Evolutionary conservation across 2,113 vertebrate species (phyloP).

Genomic region (Gasterosteus aculeatus): DNA sequence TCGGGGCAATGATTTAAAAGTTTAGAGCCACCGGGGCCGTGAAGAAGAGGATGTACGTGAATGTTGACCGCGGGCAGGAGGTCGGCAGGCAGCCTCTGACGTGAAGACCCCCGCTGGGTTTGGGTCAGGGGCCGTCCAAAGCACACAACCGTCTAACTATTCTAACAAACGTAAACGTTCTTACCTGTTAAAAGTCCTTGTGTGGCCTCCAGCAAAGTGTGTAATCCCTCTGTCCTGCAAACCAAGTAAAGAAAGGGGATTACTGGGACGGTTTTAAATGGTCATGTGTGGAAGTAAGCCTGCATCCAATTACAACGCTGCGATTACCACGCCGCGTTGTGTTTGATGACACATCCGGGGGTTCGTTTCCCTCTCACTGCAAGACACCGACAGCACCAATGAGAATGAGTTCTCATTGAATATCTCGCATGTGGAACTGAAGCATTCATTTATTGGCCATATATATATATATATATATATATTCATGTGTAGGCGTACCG

Average conservation of each 20-base stretch:
- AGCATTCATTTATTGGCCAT: too few species aligned
- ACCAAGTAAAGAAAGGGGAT: slow-evolving; percentile 70
- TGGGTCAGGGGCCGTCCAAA: too few species aligned
- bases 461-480: too few species aligned
- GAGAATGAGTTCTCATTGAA: not conserved
- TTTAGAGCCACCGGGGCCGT: not conserved
- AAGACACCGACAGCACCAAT: not conserved
- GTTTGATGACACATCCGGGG: slow-evolving; percentile 13
- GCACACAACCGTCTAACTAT: too few species aligned
- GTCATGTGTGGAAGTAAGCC: slow-evolving; percentile 78
- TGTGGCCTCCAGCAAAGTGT: slow-evolving; percentile 36
- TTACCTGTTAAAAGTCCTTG: slow-evolving; percentile 53
- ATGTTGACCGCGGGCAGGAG: too few species aligned
- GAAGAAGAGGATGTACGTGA: not conserved
- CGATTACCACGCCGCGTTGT: slow-evolving; percentile 60
- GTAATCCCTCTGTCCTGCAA: slow-evolving; percentile 53
- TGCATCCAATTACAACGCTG: slow-evolving; percentile 76
- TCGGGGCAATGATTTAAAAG: not conserved
- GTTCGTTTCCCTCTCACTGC: not conserved
- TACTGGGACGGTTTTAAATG: slow-evolving; percentile 79
- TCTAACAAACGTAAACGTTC: not conserved
- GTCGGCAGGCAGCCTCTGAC: too few species aligned
- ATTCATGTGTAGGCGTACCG: too few species aligned
- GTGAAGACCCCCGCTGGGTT: too few species aligned
- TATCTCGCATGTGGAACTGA: not conserved